Conservation (phyloP, 2,888 invertebrate species). For the Lamellibrachia columna region DNA sequence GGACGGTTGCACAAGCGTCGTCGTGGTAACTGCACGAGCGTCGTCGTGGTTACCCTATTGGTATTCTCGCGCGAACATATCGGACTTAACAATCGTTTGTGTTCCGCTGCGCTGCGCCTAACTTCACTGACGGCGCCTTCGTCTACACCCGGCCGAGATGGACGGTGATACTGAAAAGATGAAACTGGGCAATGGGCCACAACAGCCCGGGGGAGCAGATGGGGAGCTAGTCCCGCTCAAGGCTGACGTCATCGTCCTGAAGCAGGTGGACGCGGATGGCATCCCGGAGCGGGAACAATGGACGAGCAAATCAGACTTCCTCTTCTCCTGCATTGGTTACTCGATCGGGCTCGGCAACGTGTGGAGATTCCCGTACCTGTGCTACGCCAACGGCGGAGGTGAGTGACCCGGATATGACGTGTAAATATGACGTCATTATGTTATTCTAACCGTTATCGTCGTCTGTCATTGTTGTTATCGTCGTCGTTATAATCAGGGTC, state of each 20-base stretch:
- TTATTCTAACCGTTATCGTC: no score
- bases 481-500: no score
- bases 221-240: not conserved
- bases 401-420: not conserved
- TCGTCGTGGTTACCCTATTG: not conserved
- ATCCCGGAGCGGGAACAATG: not conserved
- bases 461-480: no score
- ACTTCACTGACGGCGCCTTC: not conserved
- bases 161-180: not conserved
- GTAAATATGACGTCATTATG: no score
- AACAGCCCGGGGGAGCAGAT: not conserved
- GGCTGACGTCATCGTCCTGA: not conserved
- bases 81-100: not conserved
- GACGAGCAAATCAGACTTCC: not conserved
- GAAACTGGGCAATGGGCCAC: not conserved
- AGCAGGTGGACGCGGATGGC: not conserved
- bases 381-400: slow-evolving; percentile 12
- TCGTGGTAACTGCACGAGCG: not conserved
- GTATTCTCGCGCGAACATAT: not conserved
- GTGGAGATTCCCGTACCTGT: not conserved
- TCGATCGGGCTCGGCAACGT: not conserved
- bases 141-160: not conserved
- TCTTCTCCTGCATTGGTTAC: slow-evolving; percentile 1
- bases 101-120: not conserved
- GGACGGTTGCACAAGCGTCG: not conserved